Base-by-base conservation (phyloP, 2,888 invertebrate genomes). In the Cecidostiba fungosa region DNA sequence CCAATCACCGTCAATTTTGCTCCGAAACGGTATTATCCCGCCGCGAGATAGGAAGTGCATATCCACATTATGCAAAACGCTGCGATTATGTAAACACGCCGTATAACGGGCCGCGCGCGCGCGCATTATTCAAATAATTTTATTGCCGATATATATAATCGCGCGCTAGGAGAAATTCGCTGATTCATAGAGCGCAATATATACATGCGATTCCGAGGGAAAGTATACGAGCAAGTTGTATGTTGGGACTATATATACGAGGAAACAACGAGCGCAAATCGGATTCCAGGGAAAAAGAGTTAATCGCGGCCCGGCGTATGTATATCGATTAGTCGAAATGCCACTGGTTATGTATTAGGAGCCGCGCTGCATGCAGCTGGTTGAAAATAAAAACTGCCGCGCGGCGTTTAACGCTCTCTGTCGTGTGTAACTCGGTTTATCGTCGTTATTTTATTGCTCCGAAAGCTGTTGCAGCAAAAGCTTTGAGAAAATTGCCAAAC, bases 81-180 rank as follows among this genome's bases (percentile, higher is more conserved):
- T 29, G 1, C 62, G 62, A 66, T 66, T 66, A 66, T 66, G 29
- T 66, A 66, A 14, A 66, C 14, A 66, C 62, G 29, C 62, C 29
- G 5, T 23, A 4, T 23, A 59, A 59, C 59, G 59, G 23, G 3
- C 14, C 59, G 59, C 8, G 23, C 29, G 23, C 12, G 29, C 59
- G 59, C 8, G 23, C 29, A 26, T 66, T 66, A 66, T 66, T 66
- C 66, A 14, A 66, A 66, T 66, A 26, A 66, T 66, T 66, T 66
- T 26, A 29, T 66, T 62, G 26, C 26, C 12, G 62, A 1, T 26
- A n/a, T n/a, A 16, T 16, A 50, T 50, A 50, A 32, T 32, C 32
- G 32, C 16, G 8, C 10, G 10, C 26, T 26, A 62, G 14, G 26
- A 10, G 5, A 59, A 59, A 59, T 54, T n/a, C n/a, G 54, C 62